Conservation (phyloP, 2,888 invertebrate genomes). For the Diadegma fenestrale region DNA sequence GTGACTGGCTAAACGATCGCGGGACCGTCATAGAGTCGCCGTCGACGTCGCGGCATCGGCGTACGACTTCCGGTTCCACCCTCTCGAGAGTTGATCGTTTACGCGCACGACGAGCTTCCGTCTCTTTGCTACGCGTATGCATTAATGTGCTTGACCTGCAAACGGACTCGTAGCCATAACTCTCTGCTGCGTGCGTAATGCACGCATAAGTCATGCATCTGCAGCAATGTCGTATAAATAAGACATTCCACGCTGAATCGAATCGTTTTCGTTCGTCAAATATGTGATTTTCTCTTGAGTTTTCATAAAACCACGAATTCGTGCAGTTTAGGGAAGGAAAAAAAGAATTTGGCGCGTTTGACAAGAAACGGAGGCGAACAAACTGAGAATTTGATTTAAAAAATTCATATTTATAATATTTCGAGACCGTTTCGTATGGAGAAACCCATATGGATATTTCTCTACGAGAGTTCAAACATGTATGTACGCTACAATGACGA, state of each 20-base stretch:
- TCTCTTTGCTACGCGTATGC: conserved; percentile 41
- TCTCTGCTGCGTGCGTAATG: conserved; percentile 29
- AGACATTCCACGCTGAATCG: neutral
- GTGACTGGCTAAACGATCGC: conserved; percentile 42
- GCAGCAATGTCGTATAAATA: neutral
- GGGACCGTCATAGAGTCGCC: conserved; percentile 35
- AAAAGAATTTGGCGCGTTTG: neutral
- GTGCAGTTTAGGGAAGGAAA: neutral
- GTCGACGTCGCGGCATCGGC: conserved; percentile 16
- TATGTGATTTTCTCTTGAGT: neutral
- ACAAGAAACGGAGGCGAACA: neutral
- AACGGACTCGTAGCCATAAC: conserved; percentile 36
- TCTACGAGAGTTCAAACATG: conserved; percentile 18
- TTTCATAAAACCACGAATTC: neutral
- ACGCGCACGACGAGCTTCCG: conserved; percentile 61
- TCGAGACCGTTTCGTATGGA: neutral
- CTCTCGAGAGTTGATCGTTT: conserved; percentile 40
- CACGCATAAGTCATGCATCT: conserved; percentile 26
- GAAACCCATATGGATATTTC: neutral
- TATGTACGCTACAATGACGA: neutral
- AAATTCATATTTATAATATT: neutral
- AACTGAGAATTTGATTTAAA: neutral
- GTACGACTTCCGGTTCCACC: conserved; percentile 60
- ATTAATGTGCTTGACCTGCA: conserved; percentile 60
- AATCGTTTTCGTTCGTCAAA: neutral